Conservation (phyloP, 2,113 vertebrate genomes). For the Hippocampus barbouri region DNA sequence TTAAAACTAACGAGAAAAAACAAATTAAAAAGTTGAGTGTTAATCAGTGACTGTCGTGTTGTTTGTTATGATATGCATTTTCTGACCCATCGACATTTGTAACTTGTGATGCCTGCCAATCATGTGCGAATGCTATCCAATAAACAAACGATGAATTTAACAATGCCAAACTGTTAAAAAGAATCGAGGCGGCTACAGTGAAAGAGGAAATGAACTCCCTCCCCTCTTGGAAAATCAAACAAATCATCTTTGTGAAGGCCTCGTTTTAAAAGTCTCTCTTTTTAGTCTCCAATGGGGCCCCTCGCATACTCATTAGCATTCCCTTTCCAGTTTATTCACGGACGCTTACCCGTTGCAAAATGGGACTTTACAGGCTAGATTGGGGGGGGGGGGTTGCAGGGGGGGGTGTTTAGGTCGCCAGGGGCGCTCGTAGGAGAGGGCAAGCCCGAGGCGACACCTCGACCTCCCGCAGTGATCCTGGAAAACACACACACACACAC, state of each 20-base stretch:
- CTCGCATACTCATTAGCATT: constrained; percentile 71
- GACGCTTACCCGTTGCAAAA: constrained; percentile 71
- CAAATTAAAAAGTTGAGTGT: not conserved
- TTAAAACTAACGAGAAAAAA: not conserved
- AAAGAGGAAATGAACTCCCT: not conserved
- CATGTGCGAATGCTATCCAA: not conserved
- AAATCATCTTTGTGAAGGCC: not conserved
- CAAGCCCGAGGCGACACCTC: constrained; percentile 66
- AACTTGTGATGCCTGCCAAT: not conserved
- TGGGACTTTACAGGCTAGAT: constrained; percentile 64
- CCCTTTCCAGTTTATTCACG: constrained; percentile 69
- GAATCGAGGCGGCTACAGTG: not conserved
- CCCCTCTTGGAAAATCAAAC: not conserved
- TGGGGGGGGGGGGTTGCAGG: not conserved
- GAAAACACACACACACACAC: constrained; percentile 28
- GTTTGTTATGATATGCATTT: not conserved
- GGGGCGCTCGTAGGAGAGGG: constrained; percentile 55
- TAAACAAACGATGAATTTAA: not conserved
- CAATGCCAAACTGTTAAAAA: not conserved
- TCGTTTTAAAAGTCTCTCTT: constrained; percentile 2
- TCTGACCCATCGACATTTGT: not conserved
- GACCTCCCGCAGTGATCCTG: constrained; percentile 70
- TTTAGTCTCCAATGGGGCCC: constrained; percentile 45
- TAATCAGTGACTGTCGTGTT: not conserved
- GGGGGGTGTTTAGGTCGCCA: constrained; percentile 53